Conservation (phyloP, 2,113 vertebrate genomes). For the Syngnathus floridae region DNA sequence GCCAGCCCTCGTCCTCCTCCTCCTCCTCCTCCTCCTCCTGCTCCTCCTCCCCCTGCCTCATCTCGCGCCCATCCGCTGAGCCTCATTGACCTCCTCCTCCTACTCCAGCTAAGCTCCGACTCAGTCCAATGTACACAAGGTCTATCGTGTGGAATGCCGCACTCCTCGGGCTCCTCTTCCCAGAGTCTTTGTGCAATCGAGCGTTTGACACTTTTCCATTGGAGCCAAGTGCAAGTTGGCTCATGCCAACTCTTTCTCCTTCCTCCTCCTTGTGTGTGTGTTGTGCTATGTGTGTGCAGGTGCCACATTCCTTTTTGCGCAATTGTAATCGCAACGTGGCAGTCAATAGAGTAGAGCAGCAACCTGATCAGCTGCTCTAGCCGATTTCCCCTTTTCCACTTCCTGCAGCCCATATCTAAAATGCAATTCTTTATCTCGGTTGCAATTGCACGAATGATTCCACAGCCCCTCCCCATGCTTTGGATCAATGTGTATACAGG, state of each 20-base stretch:
- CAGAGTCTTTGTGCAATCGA: constrained; percentile 49
- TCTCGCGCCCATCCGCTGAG: constrained; percentile 29
- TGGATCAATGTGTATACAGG: constrained; percentile 58
- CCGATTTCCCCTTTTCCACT: too few species aligned
- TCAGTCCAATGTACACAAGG: constrained; percentile 50
- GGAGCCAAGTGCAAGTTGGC: constrained; percentile 55
- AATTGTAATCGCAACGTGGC: too few species aligned
- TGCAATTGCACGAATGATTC: neutral
- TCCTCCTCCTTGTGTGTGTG: constrained; percentile 13
- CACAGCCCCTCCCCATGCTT: constrained; percentile 36
- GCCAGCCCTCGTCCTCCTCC: neutral
- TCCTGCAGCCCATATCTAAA: too few species aligned
- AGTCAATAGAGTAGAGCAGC: too few species aligned
- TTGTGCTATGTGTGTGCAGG: constrained; percentile 25
- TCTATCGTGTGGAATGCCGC: constrained; percentile 38
- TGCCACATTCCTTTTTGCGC: constrained; percentile 62
- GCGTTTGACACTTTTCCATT: constrained; percentile 48
- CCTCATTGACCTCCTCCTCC: constrained; percentile 10
- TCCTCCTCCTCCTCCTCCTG: neutral
- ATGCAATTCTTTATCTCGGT: too few species aligned
- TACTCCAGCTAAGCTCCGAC: constrained; percentile 18
- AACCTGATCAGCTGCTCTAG: too few species aligned
- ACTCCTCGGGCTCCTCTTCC: constrained; percentile 43
- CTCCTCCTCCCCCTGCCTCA: constrained; percentile 1
- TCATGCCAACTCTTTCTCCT: constrained; percentile 55